phyloP scores from a whole-genome alignment of 1,140 invertebrate genomes.

The Tetragnatha versicolor region DNA sequence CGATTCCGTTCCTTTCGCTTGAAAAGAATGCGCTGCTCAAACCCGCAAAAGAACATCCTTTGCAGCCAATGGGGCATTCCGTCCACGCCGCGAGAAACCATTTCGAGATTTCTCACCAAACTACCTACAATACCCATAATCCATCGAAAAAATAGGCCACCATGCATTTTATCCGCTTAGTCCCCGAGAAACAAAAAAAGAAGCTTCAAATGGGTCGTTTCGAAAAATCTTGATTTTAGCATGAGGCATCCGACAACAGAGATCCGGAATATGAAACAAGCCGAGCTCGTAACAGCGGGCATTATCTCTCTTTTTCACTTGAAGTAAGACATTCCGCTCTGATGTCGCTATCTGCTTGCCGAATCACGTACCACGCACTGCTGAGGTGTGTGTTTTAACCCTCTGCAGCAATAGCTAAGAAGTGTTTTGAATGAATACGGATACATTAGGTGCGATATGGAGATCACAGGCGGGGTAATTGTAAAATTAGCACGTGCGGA shows the following conservation, averaged over 20 bases:
- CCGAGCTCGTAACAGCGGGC: background rate
- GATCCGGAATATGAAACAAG: background rate
- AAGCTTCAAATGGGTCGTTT: background rate
- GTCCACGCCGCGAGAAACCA: background rate
- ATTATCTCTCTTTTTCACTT: conserved; percentile 24
- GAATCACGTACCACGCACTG: conserved; percentile 13
- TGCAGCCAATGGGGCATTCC: background rate
- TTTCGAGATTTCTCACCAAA: background rate
- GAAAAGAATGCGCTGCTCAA: no score
- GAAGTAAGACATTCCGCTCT: conserved; percentile 10
- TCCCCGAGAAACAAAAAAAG: background rate
- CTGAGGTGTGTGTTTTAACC: background rate
- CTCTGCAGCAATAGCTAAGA: background rate
- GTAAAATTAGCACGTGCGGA: no score
- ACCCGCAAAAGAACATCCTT: no score
- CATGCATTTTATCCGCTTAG: background rate
- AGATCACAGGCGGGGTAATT: background rate
- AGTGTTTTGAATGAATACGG: conserved; percentile 20
- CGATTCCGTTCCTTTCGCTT: no score
- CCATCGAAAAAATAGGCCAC: conserved; percentile 1
- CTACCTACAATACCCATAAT: conserved; percentile 4
- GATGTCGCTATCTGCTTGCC: conserved; percentile 20
- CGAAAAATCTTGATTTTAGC: conserved; percentile 19
- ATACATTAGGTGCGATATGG: background rate
- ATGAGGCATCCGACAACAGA: background rate